These are phyloP conservation scores for Dynastes hyllus DNA, from an alignment of 2,888 invertebrate species.

Conservation along the genomic window DNA sequence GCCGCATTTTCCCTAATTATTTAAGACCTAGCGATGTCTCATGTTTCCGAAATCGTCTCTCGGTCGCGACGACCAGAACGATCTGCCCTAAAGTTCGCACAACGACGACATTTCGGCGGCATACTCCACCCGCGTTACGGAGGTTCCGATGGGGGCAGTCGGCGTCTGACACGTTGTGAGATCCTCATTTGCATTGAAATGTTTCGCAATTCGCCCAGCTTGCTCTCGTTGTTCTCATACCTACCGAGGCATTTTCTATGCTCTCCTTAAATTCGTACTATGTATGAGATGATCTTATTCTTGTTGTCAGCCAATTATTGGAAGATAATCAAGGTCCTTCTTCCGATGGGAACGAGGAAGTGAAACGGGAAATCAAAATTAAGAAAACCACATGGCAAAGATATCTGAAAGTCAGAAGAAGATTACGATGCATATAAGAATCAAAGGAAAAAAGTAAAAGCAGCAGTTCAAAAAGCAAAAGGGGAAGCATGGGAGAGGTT, in stretches of 20 bases:
- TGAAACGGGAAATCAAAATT: too few relatives aligned
- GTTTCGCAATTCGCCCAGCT: conserved; percentile 64
- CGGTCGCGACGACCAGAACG: neutral
- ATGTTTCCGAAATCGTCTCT: neutral
- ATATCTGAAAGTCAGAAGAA: too few relatives aligned
- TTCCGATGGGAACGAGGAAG: too few relatives aligned
- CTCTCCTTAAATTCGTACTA: conserved; percentile 23
- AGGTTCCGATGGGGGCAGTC: conserved; percentile 61
- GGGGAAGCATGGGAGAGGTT: too few relatives aligned
- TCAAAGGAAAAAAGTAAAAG: too few relatives aligned
- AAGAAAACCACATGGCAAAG: too few relatives aligned
- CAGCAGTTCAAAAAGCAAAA: too few relatives aligned
- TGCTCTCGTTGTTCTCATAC: conserved; percentile 42
- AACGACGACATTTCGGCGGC: conserved; percentile 55
- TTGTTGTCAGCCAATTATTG: conserved; percentile 18
- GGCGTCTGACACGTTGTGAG: conserved; percentile 63
- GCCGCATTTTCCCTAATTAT: neutral
- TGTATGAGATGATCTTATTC: neutral
- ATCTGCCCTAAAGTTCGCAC: neutral
- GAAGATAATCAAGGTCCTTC: too few relatives aligned
- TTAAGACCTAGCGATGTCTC: neutral
- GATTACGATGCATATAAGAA: too few relatives aligned
- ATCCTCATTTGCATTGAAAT: conserved; percentile 66
- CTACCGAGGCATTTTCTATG: neutral
- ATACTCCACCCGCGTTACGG: conserved; percentile 62